Conservation (phyloP, 2,888 invertebrate genomes). For the Lordiphosa andalusiaca region DNA sequence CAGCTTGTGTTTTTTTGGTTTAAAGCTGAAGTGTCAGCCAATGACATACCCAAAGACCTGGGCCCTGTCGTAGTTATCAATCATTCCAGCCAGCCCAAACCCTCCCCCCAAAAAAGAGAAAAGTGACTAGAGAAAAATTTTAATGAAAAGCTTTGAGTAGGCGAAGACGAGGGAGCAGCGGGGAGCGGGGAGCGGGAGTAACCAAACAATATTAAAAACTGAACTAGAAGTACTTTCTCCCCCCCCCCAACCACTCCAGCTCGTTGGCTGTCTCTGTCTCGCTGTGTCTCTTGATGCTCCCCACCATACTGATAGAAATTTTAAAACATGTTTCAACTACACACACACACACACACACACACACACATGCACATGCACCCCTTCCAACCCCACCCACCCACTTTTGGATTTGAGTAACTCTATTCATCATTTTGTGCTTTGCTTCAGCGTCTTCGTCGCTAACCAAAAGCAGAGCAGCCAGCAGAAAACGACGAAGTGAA, state of each 20-base stretch:
- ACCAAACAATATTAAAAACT: slow-evolving; percentile 67
- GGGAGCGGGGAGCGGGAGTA: slow-evolving; percentile 17
- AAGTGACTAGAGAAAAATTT: slow-evolving; percentile 58
- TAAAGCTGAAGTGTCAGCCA: slow-evolving; percentile 7
- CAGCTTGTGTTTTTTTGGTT: slow-evolving; percentile 2
- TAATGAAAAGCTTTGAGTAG: slow-evolving; percentile 58
- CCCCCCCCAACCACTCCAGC: not conserved
- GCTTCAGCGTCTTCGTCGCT: slow-evolving; percentile 29
- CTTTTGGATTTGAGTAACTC: slow-evolving; percentile 66
- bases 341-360: slow-evolving; percentile 36
- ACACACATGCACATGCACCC: not conserved
- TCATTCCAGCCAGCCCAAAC: slow-evolving; percentile 19
- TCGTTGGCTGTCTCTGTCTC: not conserved
- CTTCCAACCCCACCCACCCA: slow-evolving; percentile 1
- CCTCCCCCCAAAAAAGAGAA: slow-evolving; percentile 4
- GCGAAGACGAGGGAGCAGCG: not conserved
- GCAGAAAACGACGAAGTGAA: slow-evolving; percentile 50
- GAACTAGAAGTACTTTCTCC: slow-evolving; percentile 70
- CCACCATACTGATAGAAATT: slow-evolving; percentile 58
- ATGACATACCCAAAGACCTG: slow-evolving; percentile 27
- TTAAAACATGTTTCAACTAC: slow-evolving; percentile 73
- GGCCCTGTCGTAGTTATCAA: slow-evolving; percentile 34
- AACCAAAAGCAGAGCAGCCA: slow-evolving; percentile 32
- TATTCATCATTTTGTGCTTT: slow-evolving; percentile 67
- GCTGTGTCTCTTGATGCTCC: not conserved